phyloP scores from a whole-genome alignment of 2,113 vertebrate genomes.

The Puffinus mauretanicus region DNA sequence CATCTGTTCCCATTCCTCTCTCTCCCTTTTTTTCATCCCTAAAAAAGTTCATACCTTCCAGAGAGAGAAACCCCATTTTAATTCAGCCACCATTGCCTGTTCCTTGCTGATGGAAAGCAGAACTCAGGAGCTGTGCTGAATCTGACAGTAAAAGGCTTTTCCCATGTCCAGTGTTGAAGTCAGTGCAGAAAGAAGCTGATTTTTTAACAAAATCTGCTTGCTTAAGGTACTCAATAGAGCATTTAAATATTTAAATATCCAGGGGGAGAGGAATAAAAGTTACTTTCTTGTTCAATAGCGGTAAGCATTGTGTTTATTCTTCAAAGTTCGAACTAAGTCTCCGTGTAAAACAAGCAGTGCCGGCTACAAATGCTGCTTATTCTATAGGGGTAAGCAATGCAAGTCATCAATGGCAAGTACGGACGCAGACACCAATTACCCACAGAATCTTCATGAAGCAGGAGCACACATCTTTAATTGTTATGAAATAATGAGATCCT shows the following conservation, averaged over 20 bases:
- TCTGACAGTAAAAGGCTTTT: not conserved
- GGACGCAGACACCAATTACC: not conserved
- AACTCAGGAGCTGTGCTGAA: not conserved
- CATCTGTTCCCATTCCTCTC: not conserved
- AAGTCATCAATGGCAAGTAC: not conserved
- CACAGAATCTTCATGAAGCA: not conserved
- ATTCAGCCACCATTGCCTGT: not conserved
- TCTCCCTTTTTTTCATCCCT: not conserved
- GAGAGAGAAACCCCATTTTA: not conserved
- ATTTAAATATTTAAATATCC: not conserved
- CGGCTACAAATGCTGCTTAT: not conserved
- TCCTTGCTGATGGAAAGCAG: not conserved
- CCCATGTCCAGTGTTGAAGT: not conserved
- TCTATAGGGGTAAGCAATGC: not conserved
- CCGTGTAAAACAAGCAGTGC: rapidly evolving
- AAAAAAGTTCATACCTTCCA: not conserved
- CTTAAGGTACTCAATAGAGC: not conserved
- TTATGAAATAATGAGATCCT: not conserved
- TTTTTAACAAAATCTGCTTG: not conserved
- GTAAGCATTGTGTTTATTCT: not conserved
- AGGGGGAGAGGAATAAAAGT: not conserved
- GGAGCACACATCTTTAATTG: not conserved
- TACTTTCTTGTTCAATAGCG: not conserved
- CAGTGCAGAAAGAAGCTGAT: not conserved
- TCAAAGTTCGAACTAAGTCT: not conserved